Percentiles rank a stretch among this genome's conserved stretches.
phyloP scores from a whole-genome alignment of 2,888 invertebrate genomes.

The Rotaria sp. region DNA sequence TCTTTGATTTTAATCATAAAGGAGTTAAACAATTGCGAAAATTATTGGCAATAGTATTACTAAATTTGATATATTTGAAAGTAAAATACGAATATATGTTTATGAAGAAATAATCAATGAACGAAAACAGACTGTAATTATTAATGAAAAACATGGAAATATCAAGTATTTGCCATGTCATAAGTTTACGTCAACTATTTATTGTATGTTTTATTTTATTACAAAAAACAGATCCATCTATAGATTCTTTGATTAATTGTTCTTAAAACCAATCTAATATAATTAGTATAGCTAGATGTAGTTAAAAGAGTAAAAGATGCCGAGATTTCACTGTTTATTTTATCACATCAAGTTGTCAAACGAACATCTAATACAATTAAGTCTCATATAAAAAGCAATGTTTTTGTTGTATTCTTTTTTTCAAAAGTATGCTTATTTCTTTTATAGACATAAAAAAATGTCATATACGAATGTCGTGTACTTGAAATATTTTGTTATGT shows the following conservation, averaged over 20 bases:
- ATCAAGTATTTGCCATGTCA: conserved; percentile 95
- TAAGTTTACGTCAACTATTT: conserved; percentile 71
- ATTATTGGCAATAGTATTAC: conserved; percentile 85
- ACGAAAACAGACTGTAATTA: conserved; percentile 94
- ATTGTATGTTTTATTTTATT: conserved; percentile 62
- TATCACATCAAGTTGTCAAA: conserved; percentile 83
- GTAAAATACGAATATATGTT: conserved; percentile 73
- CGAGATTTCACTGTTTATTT: conserved; percentile 87
- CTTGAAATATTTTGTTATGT: conserved; percentile 85
- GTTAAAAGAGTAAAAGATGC: conserved; percentile 81
- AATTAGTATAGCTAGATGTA: conserved; percentile 86
- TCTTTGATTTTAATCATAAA: no score
- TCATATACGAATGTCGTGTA: conserved; percentile 59
- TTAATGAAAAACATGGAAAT: conserved; percentile 93
- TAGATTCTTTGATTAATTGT: neutral
- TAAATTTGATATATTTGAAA: conserved; percentile 71
- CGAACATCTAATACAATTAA: conserved; percentile 62
- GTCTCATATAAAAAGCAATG: conserved; percentile 81
- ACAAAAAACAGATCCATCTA: no score
- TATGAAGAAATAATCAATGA: conserved; percentile 83
- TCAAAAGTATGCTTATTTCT: conserved; percentile 65
- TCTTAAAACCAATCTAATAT: conserved; percentile 41
- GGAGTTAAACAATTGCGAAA: conserved; percentile 74
- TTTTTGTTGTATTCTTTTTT: conserved; percentile 82
- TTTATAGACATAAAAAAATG: no score